phyloP scores from a whole-genome alignment of 30 jellyfish, hydroid and myxozoan species.

The Pseudorhiza aurosa region DNA sequence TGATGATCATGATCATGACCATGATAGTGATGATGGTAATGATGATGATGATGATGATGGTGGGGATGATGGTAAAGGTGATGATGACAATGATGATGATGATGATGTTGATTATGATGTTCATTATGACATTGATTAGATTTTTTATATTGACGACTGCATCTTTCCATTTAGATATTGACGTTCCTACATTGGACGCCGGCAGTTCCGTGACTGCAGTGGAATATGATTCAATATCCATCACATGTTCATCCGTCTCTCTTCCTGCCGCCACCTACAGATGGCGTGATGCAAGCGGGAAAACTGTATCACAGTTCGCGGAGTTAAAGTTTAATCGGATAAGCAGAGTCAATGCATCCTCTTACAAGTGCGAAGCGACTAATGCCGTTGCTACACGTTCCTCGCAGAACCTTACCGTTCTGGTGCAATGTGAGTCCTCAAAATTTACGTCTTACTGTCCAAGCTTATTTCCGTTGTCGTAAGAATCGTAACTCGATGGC shows the following conservation, averaged over 20 bases:
- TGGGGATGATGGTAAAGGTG: too few species aligned
- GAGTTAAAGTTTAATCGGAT: not conserved
- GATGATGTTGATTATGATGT: too few species aligned
- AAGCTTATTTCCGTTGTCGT: too few species aligned
- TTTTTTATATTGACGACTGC: not conserved
- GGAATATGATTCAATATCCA: not conserved
- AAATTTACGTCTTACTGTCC: too few species aligned
- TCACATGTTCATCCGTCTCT: not conserved
- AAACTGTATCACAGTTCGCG: not conserved
- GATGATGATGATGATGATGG: too few species aligned
- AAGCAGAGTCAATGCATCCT: not conserved
- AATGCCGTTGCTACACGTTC: not conserved
- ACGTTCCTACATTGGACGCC: not conserved
- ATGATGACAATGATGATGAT: too few species aligned
- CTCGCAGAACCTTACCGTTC: not conserved
- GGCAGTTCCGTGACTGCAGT: not conserved
- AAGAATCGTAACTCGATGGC: too few species aligned
- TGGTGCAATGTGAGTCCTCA: conserved; percentile 42
- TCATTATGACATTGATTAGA: not conserved
- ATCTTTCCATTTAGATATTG: conserved; percentile 10
- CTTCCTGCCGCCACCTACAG: not conserved
- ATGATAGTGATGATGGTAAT: too few species aligned
- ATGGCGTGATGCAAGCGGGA: conserved; percentile 10
- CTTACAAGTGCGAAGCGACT: conserved; percentile 15
- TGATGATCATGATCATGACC: too few species aligned